Conservation (phyloP, 2,888 invertebrate genomes). For the Cremastinae sp. region DNA sequence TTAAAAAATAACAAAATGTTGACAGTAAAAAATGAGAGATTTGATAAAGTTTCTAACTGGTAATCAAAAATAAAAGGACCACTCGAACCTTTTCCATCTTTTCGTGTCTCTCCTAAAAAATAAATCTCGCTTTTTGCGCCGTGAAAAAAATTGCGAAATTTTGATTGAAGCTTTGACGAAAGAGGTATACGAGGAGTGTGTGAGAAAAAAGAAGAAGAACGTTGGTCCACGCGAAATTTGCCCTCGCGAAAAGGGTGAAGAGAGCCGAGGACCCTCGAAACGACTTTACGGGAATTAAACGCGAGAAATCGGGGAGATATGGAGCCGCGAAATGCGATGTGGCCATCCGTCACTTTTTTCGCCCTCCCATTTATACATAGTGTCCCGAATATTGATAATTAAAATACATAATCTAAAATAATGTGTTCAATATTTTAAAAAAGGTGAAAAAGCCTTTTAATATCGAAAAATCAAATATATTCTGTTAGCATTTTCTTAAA, state of each 20-base stretch:
- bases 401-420: no score
- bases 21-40: no score
- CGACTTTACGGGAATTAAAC: conserved; percentile 80
- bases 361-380: conserved; percentile 50
- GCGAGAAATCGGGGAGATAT: conserved; percentile 80
- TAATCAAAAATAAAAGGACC: no score
- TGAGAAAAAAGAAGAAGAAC: conserved; percentile 45
- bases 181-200: conserved; percentile 16
- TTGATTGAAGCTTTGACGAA: conserved; percentile 13
- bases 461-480: no score
- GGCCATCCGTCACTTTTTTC: conserved; percentile 78
- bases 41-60: no score
- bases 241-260: neutral
- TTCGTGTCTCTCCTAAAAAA: no score
- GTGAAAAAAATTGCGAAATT: conserved; percentile 17
- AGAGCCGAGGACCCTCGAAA: conserved; percentile 69
- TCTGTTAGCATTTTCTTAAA: no score
- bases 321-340: conserved; percentile 79
- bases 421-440: no score
- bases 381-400: neutral
- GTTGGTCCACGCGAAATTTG: conserved; percentile 29
- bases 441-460: no score
- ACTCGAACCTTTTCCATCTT: no score
- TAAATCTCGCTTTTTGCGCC: neutral
- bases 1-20: no score